Evolutionary conservation across 1,140 invertebrate genomes (phyloP), one percentile per base, ranked within the genome.

Genomic region (Aphis gossypii): DNA sequence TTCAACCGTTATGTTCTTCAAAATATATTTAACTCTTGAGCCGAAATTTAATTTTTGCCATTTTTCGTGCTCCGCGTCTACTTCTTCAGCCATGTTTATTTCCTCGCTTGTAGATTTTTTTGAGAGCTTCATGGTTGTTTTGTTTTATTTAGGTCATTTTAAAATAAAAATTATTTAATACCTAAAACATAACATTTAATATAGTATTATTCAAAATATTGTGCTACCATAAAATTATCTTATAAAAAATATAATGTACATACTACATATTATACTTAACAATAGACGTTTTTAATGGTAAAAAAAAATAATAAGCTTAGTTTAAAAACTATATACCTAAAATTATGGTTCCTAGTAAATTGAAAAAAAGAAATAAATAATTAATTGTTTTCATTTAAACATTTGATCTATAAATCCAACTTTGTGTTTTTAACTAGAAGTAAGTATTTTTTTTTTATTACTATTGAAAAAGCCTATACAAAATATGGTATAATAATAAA

Each of bases 1-100:
- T 94, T 98, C 97, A 5, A 98, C 97, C 0, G 97, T 98, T 46
- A 97, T 97, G 94, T 97, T 96, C 44, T 94, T 95, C 11, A 95
- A 92, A 0, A 96, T 82, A 83, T 95, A 95, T 35, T 94, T 94
- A 93, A 95, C 95, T 94, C 95, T 96, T 11, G 46, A 54, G 4
- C 4, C 4, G 1, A 51, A 48, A 41, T 23, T 93, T 9, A 93
- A 7, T 41, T 84, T 84, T 56, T 84, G n/a, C 92, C 92, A 93
- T 84, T 56, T 84, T 56, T 93, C 92, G 38, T 93, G 92, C 3
- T 93, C 92, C 18, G 38, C 82, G 92, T 93, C 92, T 25, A 93
- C 76, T 18, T 84, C 82, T 25, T 93, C 92, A 23, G 54, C 30
- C 51, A 41, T 35, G 54, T 35, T 48, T 14, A 11, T 51, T 3